phyloP scores from a whole-genome alignment of 2,113 vertebrate species.

The Egretta garzetta region DNA sequence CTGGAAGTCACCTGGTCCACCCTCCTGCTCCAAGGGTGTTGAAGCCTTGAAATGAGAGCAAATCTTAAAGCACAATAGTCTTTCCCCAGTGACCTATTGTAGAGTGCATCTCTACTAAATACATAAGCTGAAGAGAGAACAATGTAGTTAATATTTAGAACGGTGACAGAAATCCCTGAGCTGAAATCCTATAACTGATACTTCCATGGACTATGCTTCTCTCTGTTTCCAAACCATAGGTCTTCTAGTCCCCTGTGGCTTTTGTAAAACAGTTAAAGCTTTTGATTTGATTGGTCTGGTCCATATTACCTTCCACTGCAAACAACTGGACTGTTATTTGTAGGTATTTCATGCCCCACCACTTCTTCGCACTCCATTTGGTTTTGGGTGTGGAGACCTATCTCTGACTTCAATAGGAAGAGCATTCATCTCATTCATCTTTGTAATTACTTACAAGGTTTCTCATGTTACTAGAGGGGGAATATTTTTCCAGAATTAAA shows the following conservation, averaged over 20 bases:
- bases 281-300: not conserved
- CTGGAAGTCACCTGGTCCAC: not conserved
- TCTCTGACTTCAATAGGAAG: not conserved
- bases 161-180: not conserved
- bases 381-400: not conserved
- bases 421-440: not conserved
- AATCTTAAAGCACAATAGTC: not conserved
- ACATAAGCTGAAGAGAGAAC: not conserved
- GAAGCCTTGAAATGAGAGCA: not conserved
- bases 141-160: not conserved
- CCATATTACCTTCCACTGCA: not conserved
- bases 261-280: not conserved
- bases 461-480: not conserved
- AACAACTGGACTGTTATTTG: not conserved
- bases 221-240: not conserved
- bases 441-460: not conserved
- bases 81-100: not conserved
- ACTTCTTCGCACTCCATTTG: not conserved
- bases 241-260: not conserved
- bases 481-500: not conserved
- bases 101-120: not conserved
- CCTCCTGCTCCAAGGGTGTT: accelerated
- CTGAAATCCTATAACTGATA: not conserved
- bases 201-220: not conserved
- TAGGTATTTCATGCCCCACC: not conserved